Base-by-base conservation (phyloP, 2,797 vertebrate genomes). In the Eulemur coronatus region DNA sequence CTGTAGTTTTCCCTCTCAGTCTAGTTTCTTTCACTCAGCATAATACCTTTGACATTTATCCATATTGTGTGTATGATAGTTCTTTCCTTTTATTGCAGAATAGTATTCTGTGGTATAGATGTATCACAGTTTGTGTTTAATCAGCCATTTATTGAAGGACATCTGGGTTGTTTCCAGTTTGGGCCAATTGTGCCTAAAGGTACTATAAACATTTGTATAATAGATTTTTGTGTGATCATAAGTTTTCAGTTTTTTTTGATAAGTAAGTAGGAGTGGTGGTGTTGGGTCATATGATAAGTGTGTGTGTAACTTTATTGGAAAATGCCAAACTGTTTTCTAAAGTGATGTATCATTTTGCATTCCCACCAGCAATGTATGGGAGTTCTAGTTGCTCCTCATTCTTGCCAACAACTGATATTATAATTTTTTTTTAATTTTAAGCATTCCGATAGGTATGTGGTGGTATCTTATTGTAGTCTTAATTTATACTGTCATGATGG, bases 291-390 rank as follows among this genome's bases (percentile, higher is more conserved):
- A 41, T 26, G 17, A 9, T 91, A 57, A 84, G 14, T 67, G 43
- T 75, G 57, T 63, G 35, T 63, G 76, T 86, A 59, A 57, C 90
- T 93, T 92, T 91, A 61, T 81, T 78, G 92, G 78, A 94, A 92
- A 69, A 17, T 84, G 50, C 61, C 38, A 73, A 43, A 72, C 59
- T 61, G 9, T 92, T 95, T 85, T 85, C n/a, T 48, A 82, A 33
- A 70, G 11, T 67, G 63, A 14, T 43, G 41, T 35, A 87, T 59
- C 38, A 55, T 73, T 84, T 88, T 92, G 65, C 12, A 75, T 95
- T 89, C 38, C 81, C 41, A 30, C 17, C 57, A 81, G 80, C 63
- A 94, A 8, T 50, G 61, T 13, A 11, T 48, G 65, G 73, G 67
- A 92, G 43, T 84, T 91, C 38, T 55, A 22, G 43, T 18, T 89